Evolutionary conservation across 2,797 vertebrate genomes (phyloP).

Genomic region (Podarcis lilfordi): DNA sequence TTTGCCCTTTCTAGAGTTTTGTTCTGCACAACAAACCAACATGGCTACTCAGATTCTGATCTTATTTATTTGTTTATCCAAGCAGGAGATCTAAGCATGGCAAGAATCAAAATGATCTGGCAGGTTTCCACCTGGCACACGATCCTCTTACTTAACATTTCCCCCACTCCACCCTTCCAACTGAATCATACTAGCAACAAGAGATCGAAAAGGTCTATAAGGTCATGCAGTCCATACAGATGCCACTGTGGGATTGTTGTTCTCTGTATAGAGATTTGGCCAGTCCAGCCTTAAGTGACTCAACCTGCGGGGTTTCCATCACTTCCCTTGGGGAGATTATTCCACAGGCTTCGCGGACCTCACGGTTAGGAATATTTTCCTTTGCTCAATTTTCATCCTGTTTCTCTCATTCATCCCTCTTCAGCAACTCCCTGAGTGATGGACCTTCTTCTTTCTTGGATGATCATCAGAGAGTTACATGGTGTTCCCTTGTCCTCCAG

Average conservation of each 20-base stretch:
- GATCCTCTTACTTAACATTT: conserved; percentile 62
- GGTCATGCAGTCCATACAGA: conserved; percentile 50
- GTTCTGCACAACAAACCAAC: not conserved
- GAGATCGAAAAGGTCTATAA: conserved; percentile 54
- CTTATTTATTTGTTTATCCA: conserved; percentile 10
- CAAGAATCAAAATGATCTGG: conserved; percentile 32
- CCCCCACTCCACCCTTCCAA: conserved; percentile 57
- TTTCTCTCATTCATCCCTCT: conserved; percentile 53
- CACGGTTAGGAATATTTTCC: conserved; percentile 65
- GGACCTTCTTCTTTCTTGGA: conserved; percentile 68
- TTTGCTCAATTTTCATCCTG: conserved; percentile 47
- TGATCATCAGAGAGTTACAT: conserved; percentile 65
- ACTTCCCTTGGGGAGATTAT: conserved; percentile 52
- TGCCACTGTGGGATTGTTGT: conserved; percentile 48
- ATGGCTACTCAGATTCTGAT: not conserved
- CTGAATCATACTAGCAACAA: conserved; percentile 59
- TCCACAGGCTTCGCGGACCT: conserved; percentile 28
- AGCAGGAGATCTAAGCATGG: conserved; percentile 8
- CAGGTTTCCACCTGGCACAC: conserved; percentile 36
- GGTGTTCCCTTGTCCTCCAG: conserved; percentile 67
- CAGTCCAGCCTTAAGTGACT: conserved; percentile 57
- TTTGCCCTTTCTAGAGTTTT: not conserved
- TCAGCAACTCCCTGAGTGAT: conserved; percentile 71
- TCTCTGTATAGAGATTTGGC: conserved; percentile 37
- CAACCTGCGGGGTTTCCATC: conserved; percentile 65